Evolutionary conservation across 2,888 invertebrate genomes (phyloP), one percentile per base, ranked within the genome.

Genomic region (Nasonia oneida): DNA sequence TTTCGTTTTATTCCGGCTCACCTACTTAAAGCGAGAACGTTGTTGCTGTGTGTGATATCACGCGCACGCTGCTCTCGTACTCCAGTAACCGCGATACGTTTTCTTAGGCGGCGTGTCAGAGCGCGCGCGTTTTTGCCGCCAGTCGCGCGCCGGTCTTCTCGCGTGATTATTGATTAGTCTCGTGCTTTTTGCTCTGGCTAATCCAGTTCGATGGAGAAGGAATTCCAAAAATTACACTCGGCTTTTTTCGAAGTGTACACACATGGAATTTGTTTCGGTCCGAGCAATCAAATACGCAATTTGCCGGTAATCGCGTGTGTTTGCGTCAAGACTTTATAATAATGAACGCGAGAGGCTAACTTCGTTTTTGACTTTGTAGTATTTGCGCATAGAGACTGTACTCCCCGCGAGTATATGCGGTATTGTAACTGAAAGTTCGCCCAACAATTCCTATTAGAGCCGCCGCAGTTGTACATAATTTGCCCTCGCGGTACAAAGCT

Each of bases 1-100:
- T 84, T 80, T 80, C 84, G 75, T 84, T 84, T 75, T 14, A 67
- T 67, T 80, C 80, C 88, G 88, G 88, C 87, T 88, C 88, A 84
- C 88, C 88, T 87, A 88, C 88, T 88, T 88, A 82, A 8, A 33
- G 80, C 83, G 85, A 83, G 14, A 79, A 33, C 18, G 57, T 29
- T 23, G 39, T 8, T 29, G 12, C 42, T 12, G 3, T 67, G 23
- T 42, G 39, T 42, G 23, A 61, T 74, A 81, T 71, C 42, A 23
- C 42, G 33, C 33, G 29, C 42, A 42, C n/a, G 37, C n/a, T 57
- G 81, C 57, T 81, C 71, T 71, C 80, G 71, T 81, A 76, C 76
- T 82, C 82, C 53, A 79, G 73, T 84, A 79, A 79, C 78, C 77
- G 78, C 71, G 61, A 84, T 84, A 79, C 74, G 61, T 33, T 74